phyloP scores from a whole-genome alignment of 2,797 vertebrate species.

The Crenuchus spilurus region DNA sequence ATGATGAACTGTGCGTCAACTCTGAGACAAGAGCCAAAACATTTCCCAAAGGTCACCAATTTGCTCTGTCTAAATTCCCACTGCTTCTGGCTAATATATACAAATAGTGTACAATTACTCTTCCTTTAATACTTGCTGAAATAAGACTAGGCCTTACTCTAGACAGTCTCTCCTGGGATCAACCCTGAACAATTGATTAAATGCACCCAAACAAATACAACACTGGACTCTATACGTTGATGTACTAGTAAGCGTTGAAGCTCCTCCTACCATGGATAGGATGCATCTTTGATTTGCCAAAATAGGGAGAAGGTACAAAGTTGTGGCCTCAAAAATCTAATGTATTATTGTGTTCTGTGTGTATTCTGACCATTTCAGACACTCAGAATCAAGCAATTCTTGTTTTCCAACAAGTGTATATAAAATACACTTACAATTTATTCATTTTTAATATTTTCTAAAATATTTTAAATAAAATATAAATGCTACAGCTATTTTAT shows the following conservation, averaged over 20 bases:
- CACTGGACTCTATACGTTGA: slow-evolving; percentile 29
- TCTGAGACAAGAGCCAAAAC: slow-evolving; percentile 58
- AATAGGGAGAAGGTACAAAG: neutral
- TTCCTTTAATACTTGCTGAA: slow-evolving; percentile 48
- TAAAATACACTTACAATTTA: too few species aligned
- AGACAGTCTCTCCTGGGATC: slow-evolving; percentile 48
- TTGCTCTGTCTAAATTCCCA: slow-evolving; percentile 66
- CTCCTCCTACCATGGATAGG: neutral
- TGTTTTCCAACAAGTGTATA: too few species aligned
- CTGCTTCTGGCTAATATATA: slow-evolving; percentile 63
- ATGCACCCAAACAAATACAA: slow-evolving; percentile 54
- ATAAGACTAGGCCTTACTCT: slow-evolving; percentile 47
- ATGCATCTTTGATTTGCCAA: slow-evolving; percentile 3
- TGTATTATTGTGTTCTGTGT: too few species aligned
- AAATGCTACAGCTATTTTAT: too few species aligned
- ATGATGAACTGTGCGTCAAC: slow-evolving; percentile 60
- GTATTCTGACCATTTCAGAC: too few species aligned
- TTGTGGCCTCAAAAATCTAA: too few species aligned
- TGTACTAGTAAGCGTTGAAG: slow-evolving; percentile 15
- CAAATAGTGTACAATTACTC: slow-evolving; percentile 61
- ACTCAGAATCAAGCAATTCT: too few species aligned
- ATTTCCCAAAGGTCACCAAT: slow-evolving; percentile 72
- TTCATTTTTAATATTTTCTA: too few species aligned
- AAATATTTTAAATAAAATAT: too few species aligned
- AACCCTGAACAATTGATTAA: slow-evolving; percentile 50